Evolutionary conservation across 2,888 invertebrate genomes (phyloP), one percentile per base, ranked within the genome.

Genomic region (Orgyia antiqua): DNA sequence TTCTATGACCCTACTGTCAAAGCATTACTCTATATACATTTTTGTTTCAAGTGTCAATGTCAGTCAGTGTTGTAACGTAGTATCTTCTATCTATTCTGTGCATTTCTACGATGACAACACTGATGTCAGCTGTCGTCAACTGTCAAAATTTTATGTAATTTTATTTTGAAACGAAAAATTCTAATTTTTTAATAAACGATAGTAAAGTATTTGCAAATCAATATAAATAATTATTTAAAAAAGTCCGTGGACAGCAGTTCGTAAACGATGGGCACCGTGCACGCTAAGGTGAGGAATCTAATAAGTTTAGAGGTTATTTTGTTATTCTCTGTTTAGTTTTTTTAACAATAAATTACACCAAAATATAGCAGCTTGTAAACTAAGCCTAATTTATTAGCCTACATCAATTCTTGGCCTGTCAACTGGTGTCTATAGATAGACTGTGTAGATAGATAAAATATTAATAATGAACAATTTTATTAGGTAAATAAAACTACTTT

Each of bases 131-230:
- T 8, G 4, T 8, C 13, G 13, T 24, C 24, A 24, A 4, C n/a
- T 51, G 46, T 46, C 46, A n/a, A 46, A 36, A 42, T 33, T 68
- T 68, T 69, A 68, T 67, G 59, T 70, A 68, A 66, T 66, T 67
- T 24, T 57, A 43, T n/a, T n/a, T n/a, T n/a, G n/a, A 60, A 62
- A 66, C 58, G 52, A 57, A 45, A 62, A 61, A 49, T 60, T 62
- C 54, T 30, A 65, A 63, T 64, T 64, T 52, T 17, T 23, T 17
- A 21, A 26, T 34, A 17, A n/a, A 12, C 15, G 17, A 5, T 17
- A 3, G 3, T 6, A 6, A 4, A 6, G 6, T 6, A 13, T 13
- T 20, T 15, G 29, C 21, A 15, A 9, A 10, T n/a, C n/a, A n/a
- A n/a, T n/a, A n/a, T n/a, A n/a, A n/a, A n/a, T n/a, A n/a, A n/a